These are phyloP conservation scores for Megalonaias nervosa DNA, from an alignment of 1,140 invertebrate genomes.

Conservation along the genomic window DNA sequence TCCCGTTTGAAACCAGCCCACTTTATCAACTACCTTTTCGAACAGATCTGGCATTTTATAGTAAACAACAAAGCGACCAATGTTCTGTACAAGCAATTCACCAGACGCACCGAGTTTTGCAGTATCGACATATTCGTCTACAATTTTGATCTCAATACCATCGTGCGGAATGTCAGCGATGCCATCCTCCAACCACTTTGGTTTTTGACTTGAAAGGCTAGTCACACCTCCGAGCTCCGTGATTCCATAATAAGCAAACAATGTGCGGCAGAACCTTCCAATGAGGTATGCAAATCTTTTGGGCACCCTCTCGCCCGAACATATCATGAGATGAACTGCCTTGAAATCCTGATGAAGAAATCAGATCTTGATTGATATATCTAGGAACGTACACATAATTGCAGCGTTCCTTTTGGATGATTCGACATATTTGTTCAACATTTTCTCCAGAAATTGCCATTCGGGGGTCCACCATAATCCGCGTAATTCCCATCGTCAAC, in stretches of 20 bases:
- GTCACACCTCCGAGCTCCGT: constrained; percentile 17
- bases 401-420: constrained; percentile 25
- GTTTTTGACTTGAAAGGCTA: not conserved
- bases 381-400: constrained; percentile 17
- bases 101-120: constrained; percentile 13
- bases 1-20: constrained; percentile 29
- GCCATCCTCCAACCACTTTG: constrained; percentile 12
- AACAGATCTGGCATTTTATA: not conserved
- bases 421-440: constrained; percentile 6
- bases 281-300: not conserved
- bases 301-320: constrained; percentile 13
- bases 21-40: constrained; percentile 14
- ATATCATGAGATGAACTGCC: constrained; percentile 1
- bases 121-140: constrained; percentile 4
- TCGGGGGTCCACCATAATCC: constrained; percentile 13
- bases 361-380: constrained; percentile 7
- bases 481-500: constrained; percentile 31
- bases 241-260: constrained; percentile 16
- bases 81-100: constrained; percentile 15
- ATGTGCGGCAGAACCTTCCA: not conserved
- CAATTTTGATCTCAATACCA: constrained; percentile 30
- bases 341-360: constrained; percentile 2
- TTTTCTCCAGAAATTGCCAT: constrained; percentile 6
- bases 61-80: constrained; percentile 3
- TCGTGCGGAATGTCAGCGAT: constrained; percentile 23